These are phyloP conservation scores for Phoebastria nigripes DNA, from an alignment of 2,797 vertebrate genomes.

Conservation along the genomic window DNA sequence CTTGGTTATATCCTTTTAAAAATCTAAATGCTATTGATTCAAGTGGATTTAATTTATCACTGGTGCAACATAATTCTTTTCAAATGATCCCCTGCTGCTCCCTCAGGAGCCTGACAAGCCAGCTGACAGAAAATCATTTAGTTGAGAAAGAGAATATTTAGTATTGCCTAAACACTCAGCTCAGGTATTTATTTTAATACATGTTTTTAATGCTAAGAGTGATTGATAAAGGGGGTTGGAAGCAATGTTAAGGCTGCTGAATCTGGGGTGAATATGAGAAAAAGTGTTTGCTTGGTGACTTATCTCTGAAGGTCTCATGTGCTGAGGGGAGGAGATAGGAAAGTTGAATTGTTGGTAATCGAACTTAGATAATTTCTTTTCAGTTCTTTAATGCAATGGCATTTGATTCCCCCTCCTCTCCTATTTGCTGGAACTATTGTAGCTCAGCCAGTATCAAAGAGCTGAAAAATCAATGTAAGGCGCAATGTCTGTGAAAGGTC, in stretches of 20 bases:
- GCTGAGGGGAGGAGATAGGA: not conserved
- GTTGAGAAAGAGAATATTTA: constrained; percentile 72
- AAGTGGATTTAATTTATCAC: constrained; percentile 75
- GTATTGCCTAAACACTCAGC: constrained; percentile 64
- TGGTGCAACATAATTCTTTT: constrained; percentile 69
- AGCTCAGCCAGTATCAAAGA: constrained; percentile 39
- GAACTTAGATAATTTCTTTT: constrained; percentile 19
- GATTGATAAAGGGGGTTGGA: constrained; percentile 59
- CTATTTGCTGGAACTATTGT: constrained; percentile 1
- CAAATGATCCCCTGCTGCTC: constrained; percentile 70
- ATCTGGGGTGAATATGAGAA: not conserved
- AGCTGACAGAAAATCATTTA: constrained; percentile 79
- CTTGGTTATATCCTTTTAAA: constrained; percentile 57
- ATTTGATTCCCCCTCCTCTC: constrained; percentile 4
- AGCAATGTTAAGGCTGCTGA: constrained; percentile 59
- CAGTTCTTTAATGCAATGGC: constrained; percentile 32
- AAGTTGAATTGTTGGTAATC: constrained; percentile 47
- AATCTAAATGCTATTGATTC: constrained; percentile 77
- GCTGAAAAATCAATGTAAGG: constrained; percentile 60
- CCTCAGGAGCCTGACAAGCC: constrained; percentile 53
- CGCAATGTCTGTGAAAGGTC: constrained; percentile 37
- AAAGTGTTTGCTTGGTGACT: constrained; percentile 15
- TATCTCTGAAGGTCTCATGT: not conserved
- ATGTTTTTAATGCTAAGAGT: constrained; percentile 47
- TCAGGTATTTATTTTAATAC: constrained; percentile 70